Percentiles rank a stretch among this genome's conserved stretches.
phyloP scores from a whole-genome alignment of 2,113 vertebrate species.

The Anhinga rufa region DNA sequence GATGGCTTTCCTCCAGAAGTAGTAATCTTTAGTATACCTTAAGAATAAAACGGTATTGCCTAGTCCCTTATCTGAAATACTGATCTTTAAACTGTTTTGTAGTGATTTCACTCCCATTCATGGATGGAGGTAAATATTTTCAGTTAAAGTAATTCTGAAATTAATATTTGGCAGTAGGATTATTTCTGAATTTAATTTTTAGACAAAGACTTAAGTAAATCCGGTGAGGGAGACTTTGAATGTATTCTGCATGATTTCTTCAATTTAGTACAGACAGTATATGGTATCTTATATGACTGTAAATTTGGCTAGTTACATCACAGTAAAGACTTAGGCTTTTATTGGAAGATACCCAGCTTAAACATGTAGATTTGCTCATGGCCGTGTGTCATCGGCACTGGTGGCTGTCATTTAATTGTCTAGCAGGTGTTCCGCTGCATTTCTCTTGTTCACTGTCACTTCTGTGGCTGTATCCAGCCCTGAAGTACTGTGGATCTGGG shows the following conservation, averaged over 20 bases:
- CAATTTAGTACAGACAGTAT: neutral
- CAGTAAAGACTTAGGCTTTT: neutral
- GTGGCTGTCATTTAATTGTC: neutral
- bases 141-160: neutral
- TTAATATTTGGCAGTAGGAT: neutral
- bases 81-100: neutral
- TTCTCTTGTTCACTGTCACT: neutral
- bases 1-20: neutral
- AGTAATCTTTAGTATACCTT: neutral
- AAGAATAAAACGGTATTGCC: neutral
- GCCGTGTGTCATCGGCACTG: neutral
- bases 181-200: slow-evolving; percentile 35
- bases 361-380: neutral
- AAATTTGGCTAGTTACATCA: neutral
- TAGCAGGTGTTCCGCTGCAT: neutral
- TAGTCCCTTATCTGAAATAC: neutral
- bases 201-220: neutral
- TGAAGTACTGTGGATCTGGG: neutral
- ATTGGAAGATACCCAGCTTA: neutral
- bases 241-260: neutral
- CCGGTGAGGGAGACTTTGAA: neutral
- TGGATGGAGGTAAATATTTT: neutral
- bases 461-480: neutral
- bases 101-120: neutral
- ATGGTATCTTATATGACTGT: neutral